A percentile compares a stretch with the other conserved stretches of the same genome.
phyloP scores from a whole-genome alignment of 1,140 invertebrate genomes.

The Argopecten irradians region DNA sequence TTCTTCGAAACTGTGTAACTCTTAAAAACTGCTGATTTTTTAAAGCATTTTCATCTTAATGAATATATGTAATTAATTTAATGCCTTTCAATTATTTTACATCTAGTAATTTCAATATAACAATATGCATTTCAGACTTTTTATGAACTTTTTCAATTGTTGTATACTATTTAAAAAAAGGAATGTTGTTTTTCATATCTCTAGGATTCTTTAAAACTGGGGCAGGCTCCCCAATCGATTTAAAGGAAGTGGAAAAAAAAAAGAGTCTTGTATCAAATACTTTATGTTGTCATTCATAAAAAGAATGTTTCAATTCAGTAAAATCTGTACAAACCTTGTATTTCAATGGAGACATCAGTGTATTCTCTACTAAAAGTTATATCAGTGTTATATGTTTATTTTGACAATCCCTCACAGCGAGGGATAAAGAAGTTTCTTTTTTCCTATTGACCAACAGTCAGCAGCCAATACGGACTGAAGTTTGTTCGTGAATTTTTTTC shows the following conservation, averaged over 20 bases:
- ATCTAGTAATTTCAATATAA: background rate
- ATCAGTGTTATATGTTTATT: background rate
- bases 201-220: background rate
- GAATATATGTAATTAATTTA: background rate
- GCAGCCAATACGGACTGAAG: background rate
- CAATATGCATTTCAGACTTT: background rate
- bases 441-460: background rate
- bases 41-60: background rate
- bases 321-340: background rate
- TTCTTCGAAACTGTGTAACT: background rate
- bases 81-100: conserved; percentile 15
- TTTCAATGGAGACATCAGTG: background rate
- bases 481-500: background rate
- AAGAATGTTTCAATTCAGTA: background rate
- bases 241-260: background rate
- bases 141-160: conserved; percentile 3
- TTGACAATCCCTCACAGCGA: background rate
- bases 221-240: background rate
- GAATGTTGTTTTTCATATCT: background rate
- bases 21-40: background rate
- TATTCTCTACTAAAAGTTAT: background rate
- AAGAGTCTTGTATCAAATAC: background rate
- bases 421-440: background rate
- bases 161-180: background rate
- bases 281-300: background rate